A percentile compares a stretch with the other conserved stretches of the same genome.
These are phyloP conservation scores for Papilio aristodemus DNA, from an alignment of 1,140 invertebrate genomes.

Conservation along the genomic window DNA sequence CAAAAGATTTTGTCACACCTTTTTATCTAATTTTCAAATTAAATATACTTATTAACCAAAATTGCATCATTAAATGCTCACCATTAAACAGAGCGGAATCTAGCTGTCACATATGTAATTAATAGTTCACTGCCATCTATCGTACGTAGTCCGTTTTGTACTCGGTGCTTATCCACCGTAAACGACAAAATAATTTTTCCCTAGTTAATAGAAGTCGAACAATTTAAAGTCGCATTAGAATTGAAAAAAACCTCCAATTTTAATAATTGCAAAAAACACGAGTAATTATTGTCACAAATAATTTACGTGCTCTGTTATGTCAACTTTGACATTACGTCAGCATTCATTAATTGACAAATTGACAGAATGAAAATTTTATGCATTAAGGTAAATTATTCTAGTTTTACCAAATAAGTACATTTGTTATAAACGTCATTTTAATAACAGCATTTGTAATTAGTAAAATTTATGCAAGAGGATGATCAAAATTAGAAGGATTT, in stretches of 20 bases:
- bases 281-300: not conserved
- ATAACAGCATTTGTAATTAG: not conserved
- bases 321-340: not conserved
- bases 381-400: not conserved
- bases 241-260: too few species aligned
- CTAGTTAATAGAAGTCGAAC: too few species aligned
- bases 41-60: not conserved
- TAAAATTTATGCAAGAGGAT: not conserved
- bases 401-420: not conserved
- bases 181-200: too few species aligned
- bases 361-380: not conserved
- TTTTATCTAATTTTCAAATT: not conserved
- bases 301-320: not conserved
- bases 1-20: too few species aligned
- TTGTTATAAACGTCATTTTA: not conserved
- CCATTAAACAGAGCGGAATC: too few species aligned
- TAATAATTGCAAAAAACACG: too few species aligned
- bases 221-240: too few species aligned
- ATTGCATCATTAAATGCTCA: not conserved
- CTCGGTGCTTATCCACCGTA: too few species aligned
- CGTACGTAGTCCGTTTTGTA: not conserved
- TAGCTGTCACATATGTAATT: too few species aligned
- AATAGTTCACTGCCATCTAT: conserved; percentile 5
- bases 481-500: too few species aligned
- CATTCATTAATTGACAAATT: conserved; percentile 6